Evolutionary conservation across 2,797 vertebrate genomes (phyloP), one percentile per base, ranked within the genome.

Genomic region (Cichlasoma orientale): DNA sequence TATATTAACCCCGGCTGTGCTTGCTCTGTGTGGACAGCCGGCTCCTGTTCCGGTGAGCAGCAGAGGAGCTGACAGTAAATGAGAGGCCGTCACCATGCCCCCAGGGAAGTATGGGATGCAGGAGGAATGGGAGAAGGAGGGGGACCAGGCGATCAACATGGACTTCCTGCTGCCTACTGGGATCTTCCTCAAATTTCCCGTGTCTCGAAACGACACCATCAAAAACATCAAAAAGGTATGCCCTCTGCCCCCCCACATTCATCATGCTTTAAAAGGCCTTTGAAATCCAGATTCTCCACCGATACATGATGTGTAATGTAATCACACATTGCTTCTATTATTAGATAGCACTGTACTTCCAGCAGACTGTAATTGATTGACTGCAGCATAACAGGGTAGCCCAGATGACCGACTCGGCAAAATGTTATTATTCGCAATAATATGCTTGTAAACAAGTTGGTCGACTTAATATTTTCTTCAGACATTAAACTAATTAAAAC

Each of bases 151-250:
- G 79, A 95, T 99, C 88, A 86, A 86, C 41, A 97, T 99, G 85
- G 98, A 99, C 90, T 99, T 99, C 92, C 92, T 99, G 92, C 95
- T 99, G 86, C 98, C 98, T 19, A 99, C 97, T 0, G 98, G 98
- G 75, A 97, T 99, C 93, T 99, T 98, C 90, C 92, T 99, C 87
- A 97, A 95, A 85, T 97, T 99, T 88, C 90, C 95, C 0, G 97
- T 99, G 85, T 95, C 97, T 81, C 94, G 93, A 80, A 98, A 95
- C 82, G 97, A 98, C 90, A 98, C 97, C 92, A 97, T 99, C 92
- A 95, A 92, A 78, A 89, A 83, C 91, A 98, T 99, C 93, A 99
- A 99, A 89, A 96, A 97, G 95, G 98, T 98, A 95, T 1, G 82
- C 59, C 21, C 3, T 74, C 29, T 27, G 21, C 50, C 53, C 72